Percentiles rank a stretch among this genome's conserved stretches.
phyloP scores from a whole-genome alignment of 2,888 invertebrate genomes.

The Zonitis immaculata region DNA sequence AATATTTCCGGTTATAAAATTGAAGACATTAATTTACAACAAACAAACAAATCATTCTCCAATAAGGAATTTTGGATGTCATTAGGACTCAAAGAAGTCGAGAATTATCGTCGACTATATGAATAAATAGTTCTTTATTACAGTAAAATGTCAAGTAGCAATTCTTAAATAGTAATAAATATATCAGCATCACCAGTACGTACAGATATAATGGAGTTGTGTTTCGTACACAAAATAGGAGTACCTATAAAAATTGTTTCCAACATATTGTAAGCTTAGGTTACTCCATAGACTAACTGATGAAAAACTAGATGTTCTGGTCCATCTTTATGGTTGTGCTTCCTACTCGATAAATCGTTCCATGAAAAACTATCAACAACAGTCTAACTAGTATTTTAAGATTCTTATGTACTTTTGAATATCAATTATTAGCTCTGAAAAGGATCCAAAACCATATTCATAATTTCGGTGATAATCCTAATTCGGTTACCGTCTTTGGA shows the following conservation, averaged over 20 bases:
- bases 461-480: slow-evolving; percentile 63
- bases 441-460: slow-evolving; percentile 64
- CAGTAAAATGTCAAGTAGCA: too few relatives aligned
- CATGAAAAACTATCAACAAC: too few relatives aligned
- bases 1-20: not conserved
- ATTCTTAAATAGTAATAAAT: too few relatives aligned
- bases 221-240: too few relatives aligned
- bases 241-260: too few relatives aligned
- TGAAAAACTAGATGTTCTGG: slow-evolving; percentile 53
- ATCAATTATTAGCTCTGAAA: slow-evolving; percentile 61
- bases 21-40: not conserved
- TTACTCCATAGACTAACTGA: too few relatives aligned
- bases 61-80: not conserved
- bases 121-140: too few relatives aligned
- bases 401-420: slow-evolving; percentile 67
- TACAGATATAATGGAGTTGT: too few relatives aligned
- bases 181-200: too few relatives aligned
- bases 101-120: too few relatives aligned
- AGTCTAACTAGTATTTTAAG: slow-evolving; percentile 48
- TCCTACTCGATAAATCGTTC: slow-evolving; percentile 55
- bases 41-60: not conserved
- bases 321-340: slow-evolving; percentile 59
- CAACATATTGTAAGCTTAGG: too few relatives aligned
- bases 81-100: not conserved
- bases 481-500: slow-evolving; percentile 60